Evolutionary conservation across 2,113 vertebrate species (phyloP).

Genomic region (Harpagus bidentatus): DNA sequence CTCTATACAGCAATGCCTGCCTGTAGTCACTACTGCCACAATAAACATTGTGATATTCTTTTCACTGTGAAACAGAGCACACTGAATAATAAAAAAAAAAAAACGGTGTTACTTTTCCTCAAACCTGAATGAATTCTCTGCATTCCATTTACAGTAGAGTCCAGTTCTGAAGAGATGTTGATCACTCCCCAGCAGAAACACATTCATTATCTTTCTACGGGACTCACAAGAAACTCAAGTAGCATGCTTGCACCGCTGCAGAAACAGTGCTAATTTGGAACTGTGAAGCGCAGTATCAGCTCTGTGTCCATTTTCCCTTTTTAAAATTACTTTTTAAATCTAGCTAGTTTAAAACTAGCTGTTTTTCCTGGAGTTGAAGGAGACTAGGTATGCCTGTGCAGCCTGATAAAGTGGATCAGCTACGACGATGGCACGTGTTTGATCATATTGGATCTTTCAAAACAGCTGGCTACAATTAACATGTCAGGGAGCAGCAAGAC

Average conservation of each 20-base stretch:
- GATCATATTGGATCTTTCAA: not conserved
- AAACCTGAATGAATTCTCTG: not conserved
- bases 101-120: not conserved
- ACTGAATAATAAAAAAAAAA: not conserved
- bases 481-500: not conserved
- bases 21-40: not conserved
- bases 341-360: not conserved
- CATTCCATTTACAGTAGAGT: not conserved
- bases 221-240: not conserved
- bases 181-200: not conserved
- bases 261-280: not conserved
- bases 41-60: not conserved
- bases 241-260: not conserved
- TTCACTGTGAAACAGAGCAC: not conserved
- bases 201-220: not conserved
- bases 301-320: not conserved
- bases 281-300: not conserved
- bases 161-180: not conserved
- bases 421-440: not conserved
- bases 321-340: not conserved
- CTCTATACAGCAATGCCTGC: not conserved
- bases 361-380: not conserved
- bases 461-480: not conserved
- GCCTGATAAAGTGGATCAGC: not conserved
- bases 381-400: not conserved